Base-by-base conservation (phyloP, 1,140 invertebrate genomes). In the Tyrophagus putrescentiae region DNA sequence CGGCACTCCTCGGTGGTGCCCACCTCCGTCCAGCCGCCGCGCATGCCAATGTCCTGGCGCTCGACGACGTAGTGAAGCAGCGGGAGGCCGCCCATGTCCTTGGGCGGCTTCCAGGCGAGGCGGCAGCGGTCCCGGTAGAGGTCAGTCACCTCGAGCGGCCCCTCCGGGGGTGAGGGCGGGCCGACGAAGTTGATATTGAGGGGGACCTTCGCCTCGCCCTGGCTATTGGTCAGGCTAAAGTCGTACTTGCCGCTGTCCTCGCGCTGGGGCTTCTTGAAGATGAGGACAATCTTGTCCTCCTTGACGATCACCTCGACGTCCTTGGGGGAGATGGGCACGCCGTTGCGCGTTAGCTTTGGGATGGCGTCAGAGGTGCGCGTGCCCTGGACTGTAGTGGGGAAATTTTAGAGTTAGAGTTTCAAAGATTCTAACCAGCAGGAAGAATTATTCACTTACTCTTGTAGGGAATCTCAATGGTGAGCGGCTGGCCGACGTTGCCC, bases 21-120 rank as follows among this genome's bases (percentile, higher is more conserved):
- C 57, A 90, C 82, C 64, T 80, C 83, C 60, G 86, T 82, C 89
- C 90, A 91, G 62, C 85, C 84, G 63, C 84, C 79, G 74, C 69
- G 65, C 16, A 65, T 64, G 36, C 68, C 69, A 23, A 84, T 76
- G 74, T 98, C 94, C 73, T 94, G 84, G 72, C 90, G 81, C 76
- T 99, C 95, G 65, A 99, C 82, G 13, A 93, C 73, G 69, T 98
- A 99, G 73, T 94, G 86, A 3, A 79, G 77, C 45, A 98, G 80
- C 3, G 89, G 87, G 53, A 84, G 75, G 45, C 92, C 92, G 69
- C 96, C 96, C 71, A 96, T 88, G 69, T 98, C 93, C 67, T 83
- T 80, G 0, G 90, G 87, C 58, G 82, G 77, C 66, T 94, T 90
- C 85, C 94, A 99, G 23, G 81, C 76, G 0, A 99, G 81, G 29